A percentile compares a stretch with the other conserved stretches of the same genome.
phyloP scores from a whole-genome alignment of 92 coral and sea anemone species.

The Epizoanthus rinbou region DNA sequence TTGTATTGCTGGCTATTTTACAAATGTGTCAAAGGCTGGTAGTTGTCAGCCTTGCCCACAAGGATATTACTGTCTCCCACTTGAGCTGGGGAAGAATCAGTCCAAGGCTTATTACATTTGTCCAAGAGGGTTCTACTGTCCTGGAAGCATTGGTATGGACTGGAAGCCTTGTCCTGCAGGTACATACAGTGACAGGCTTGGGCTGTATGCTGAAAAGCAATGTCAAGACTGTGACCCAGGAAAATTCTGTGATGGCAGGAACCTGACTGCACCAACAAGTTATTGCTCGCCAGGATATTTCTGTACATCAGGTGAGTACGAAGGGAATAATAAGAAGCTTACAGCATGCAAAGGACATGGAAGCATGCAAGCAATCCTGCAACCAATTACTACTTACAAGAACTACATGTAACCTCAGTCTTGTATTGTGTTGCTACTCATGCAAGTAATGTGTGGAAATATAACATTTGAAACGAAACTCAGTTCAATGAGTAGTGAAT shows the following conservation, averaged over 20 bases:
- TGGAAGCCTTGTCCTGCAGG: conserved; percentile 95
- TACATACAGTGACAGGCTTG: conserved; percentile 83
- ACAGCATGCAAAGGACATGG: neutral
- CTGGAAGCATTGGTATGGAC: conserved; percentile 84
- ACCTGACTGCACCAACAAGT: conserved; percentile 82
- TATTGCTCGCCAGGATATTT: conserved; percentile 84
- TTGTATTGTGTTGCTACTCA: too few relatives aligned
- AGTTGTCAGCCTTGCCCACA: conserved; percentile 73
- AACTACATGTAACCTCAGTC: too few relatives aligned
- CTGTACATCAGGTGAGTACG: conserved; percentile 82
- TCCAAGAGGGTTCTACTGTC: conserved; percentile 89
- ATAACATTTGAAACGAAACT: too few relatives aligned
- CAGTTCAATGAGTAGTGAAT: too few relatives aligned
- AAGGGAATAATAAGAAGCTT: neutral
- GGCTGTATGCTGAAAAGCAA: conserved; percentile 73
- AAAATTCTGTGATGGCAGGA: conserved; percentile 84
- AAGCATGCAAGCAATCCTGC: too few relatives aligned
- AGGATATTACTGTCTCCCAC: conserved; percentile 84
- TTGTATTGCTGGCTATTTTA: conserved; percentile 85
- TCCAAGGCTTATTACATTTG: conserved; percentile 77
- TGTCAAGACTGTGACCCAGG: conserved; percentile 96
- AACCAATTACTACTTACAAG: too few relatives aligned
- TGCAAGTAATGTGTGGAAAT: too few relatives aligned
- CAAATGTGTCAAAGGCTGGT: conserved; percentile 77
- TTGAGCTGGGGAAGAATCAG: conserved; percentile 78